phyloP scores from a whole-genome alignment of 2,113 vertebrate genomes.

The Cervus canadensis region DNA sequence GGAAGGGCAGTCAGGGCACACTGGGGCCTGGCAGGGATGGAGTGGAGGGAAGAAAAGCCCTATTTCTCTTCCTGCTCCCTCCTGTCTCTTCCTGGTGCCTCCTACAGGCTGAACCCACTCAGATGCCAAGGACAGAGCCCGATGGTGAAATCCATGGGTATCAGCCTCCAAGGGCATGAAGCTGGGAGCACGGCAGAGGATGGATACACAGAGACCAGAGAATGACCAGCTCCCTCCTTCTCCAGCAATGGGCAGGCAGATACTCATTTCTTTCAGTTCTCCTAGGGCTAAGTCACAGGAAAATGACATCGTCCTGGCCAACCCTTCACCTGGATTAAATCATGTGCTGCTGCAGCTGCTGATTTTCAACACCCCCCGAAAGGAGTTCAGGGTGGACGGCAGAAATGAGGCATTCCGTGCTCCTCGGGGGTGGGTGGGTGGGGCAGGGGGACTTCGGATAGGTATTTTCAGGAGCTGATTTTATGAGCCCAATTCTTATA shows the following conservation, averaged over 20 bases:
- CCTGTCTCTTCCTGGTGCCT: neutral
- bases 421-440: neutral
- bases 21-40: neutral
- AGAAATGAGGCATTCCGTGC: neutral
- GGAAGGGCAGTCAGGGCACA: neutral
- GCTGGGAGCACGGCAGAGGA: too few relatives aligned
- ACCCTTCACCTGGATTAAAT: neutral
- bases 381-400: neutral
- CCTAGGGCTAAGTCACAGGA: neutral
- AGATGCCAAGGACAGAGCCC: neutral
- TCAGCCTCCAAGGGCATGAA: neutral
- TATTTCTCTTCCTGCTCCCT: neutral
- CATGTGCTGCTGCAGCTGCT: neutral
- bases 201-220: fast-evolving
- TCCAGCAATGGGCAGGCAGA: neutral
- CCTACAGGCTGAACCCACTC: neutral
- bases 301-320: too few relatives aligned
- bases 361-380: neutral
- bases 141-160: neutral
- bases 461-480: neutral
- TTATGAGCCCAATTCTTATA: neutral
- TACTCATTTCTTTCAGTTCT: too few relatives aligned
- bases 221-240: neutral
- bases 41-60: neutral
- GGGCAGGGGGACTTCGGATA: neutral